Evolutionary conservation across 2,888 invertebrate species (phyloP), one percentile per base, ranked within the genome.

Genomic region (Hirtodrosophila cameraria): DNA sequence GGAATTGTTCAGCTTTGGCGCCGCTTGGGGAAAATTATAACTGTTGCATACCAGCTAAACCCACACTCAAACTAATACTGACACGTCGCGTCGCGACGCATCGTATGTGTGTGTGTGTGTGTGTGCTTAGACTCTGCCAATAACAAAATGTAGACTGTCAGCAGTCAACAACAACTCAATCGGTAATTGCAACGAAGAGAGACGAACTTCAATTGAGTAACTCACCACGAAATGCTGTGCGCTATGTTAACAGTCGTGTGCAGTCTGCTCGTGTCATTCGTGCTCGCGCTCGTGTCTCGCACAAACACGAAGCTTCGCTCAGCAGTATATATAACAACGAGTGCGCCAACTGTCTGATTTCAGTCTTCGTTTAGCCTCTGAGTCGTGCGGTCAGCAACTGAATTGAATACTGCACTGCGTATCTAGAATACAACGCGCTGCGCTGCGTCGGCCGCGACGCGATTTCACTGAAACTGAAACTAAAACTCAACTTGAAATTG

Each of bases 281-380:
- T 23, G 20, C 36, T 20, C 27, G 38, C n/a, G 39, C 30, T 43
- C 52, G 43, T 38, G 38, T 36, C 39, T 27, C n/a, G 16, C 8
- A 43, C 27, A 13, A 55, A 16, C 31, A 49, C 42, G 41, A 42
- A 3, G 23, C 23, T 8, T 6, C 25, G 11, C 55, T 52, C 49
- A 45, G 70, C 63, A 45, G 70, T 61, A 68, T 84, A 83, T 86
- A 84, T 76, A 86, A 86, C 66, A 75, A 80, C 82, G 82, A 78
- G 78, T 85, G 80, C 80, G 77, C 73, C 70, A 74, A 80, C 66
- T 68, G 68, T 53, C 59, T 35, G 53, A 66, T 60, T 75, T 80
- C 80, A 86, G 86, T 86, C 86, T 82, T 86, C 86, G 86, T 86
- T 86, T 84, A 84, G 82, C 73, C 75, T 82, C 76, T 78, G 85